Evolutionary conservation across 2,797 vertebrate species (phyloP), one percentile per base, ranked within the genome.

Genomic region (Sebastes wilsoni): DNA sequence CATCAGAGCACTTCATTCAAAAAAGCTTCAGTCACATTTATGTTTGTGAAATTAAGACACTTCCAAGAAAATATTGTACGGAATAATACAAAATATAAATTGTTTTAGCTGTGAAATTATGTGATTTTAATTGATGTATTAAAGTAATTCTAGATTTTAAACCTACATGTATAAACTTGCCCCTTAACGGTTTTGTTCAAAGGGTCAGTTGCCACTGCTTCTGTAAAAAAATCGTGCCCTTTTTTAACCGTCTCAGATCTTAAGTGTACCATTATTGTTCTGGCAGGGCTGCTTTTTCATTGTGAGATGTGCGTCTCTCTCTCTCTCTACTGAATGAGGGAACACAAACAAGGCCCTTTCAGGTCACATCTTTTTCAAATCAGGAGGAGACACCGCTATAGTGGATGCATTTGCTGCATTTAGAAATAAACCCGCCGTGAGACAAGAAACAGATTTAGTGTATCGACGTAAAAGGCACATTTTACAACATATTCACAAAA

Each of bases 331-430:
- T 83, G 82, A 89, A 89, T 64, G 79, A 90, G 81, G 76, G 87
- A 85, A 90, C 83, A 89, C 76, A 67, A 88, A 85, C 80, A 88
- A 52, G 79, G 71, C 70, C 77, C 85, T 93, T 90, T 89, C 92
- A 91, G 90, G 91, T 94, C 89, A 87, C 88, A 92, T 89, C 84
- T 84, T 80, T 88, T 86, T 92, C 87, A 91, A 88, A 87, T 87
- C 83, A 86, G 77, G 32, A 64, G 72, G 83, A 92, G 75, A 82
- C 81, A 32, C 67, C 27, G 65, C 69, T 72, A 2, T 20, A 70
- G 79, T 60, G 77, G 64, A 65, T 91, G 83, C 34, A 36, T 12
- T 36, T 61, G 79, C 30, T 23, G 38, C 64, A 77, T 71, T 86
- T 75, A 65, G 69, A 83, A 88, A 88, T 89, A 88, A 87, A 88